Base-by-base conservation (phyloP, 1,140 invertebrate species). In the Aphis craccivora region DNA sequence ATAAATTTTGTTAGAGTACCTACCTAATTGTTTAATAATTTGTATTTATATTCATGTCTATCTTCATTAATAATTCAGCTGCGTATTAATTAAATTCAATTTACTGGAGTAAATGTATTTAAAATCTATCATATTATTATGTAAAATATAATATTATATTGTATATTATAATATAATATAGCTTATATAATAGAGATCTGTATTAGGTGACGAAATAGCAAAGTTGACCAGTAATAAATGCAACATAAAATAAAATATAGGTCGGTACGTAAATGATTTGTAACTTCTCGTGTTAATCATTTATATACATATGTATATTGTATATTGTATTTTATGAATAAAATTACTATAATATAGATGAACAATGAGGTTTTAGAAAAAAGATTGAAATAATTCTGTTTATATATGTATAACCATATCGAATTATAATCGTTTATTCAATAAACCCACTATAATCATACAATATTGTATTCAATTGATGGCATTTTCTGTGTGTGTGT, bases 231-330 rank as follows among this genome's bases (percentile, higher is more conserved):
- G 60, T n/a, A 76, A 76, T 76, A 76, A 76, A 18, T 76, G n/a
- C 60, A 76, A n/a, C n/a, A n/a, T n/a, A 30, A 76, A 76, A 76
- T 76, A n/a, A n/a, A 76, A 76, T 76, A 76, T 76, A 76, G 60
- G 60, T 76, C 60, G 60, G 60, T 76, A 76, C 60, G n/a, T 76
- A 76, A 18, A 76, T 76, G 30, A 76, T 76, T 76, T n/a, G 60
- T 76, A 76, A 76, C 30, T 76, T 76, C n/a, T 76, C 60, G 60
- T 76, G 60, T 76, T 76, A 67, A 76, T 76, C 14, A 76, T 76
- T 76, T 76, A n/a, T 76, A n/a, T 35, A 76, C n/a, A 76, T 76
- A 76, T 76, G 30, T 18, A 76, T 35, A 76, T 76, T 76, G 30
- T 18, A 76, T 35, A 76, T 76, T 76, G 30, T 76, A 76, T 35